phyloP scores from a whole-genome alignment of 2,113 vertebrate species.

The Centropus bengalensis region DNA sequence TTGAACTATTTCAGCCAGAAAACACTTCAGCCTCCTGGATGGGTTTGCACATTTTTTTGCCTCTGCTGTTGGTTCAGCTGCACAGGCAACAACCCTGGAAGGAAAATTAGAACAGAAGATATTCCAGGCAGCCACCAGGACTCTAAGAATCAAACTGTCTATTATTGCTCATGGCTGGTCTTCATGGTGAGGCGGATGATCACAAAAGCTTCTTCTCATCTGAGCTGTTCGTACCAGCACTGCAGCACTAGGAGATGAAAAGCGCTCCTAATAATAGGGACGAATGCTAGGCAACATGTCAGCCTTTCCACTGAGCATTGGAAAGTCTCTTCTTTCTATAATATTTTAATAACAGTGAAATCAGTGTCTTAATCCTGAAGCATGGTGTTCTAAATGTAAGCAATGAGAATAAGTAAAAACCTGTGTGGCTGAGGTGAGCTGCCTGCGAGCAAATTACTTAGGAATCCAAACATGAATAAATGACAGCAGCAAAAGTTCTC shows the following conservation, averaged over 20 bases:
- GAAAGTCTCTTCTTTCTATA: not conserved
- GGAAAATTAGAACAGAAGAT: not conserved
- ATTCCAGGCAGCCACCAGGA: not conserved
- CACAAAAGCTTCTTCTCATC: not conserved
- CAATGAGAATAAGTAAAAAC: not conserved
- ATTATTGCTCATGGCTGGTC: not conserved
- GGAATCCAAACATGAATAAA: not conserved
- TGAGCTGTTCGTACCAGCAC: not conserved
- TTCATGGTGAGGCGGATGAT: not conserved
- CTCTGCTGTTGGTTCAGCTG: not conserved
- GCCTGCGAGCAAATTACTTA: not conserved
- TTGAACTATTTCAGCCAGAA: not conserved
- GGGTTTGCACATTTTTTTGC: not conserved
- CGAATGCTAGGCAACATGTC: not conserved
- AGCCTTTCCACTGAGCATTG: not conserved
- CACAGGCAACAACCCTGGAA: not conserved
- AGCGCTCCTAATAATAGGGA: not conserved
- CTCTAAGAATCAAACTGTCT: not conserved
- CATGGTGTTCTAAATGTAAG: rapidly evolving
- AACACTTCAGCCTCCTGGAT: not conserved
- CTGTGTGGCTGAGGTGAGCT: not conserved
- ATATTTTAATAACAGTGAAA: not conserved
- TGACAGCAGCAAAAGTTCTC: not conserved
- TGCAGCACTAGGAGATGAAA: not conserved
- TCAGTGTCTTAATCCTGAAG: not conserved